Evolutionary conservation across 30 jellyfish, hydroid and myxozoan species (phyloP).

Genomic region (Cassiopea xamachana): DNA sequence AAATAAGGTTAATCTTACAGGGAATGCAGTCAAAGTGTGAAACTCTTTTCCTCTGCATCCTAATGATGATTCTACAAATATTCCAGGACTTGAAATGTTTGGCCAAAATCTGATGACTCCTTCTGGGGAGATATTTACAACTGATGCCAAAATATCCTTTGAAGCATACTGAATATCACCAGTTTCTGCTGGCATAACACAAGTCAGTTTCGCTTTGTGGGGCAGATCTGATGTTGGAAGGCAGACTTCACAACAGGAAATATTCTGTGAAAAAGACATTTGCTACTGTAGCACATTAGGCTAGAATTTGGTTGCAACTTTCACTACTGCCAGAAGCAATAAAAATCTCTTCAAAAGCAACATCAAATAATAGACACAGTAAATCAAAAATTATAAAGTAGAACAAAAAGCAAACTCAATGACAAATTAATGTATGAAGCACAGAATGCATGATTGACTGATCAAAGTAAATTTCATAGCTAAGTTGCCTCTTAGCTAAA

Average conservation of each 20-base stretch:
- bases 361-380: no score
- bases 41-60: conserved; percentile 87
- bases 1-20: conserved; percentile 37
- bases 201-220: conserved; percentile 84
- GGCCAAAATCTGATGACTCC: conserved; percentile 92
- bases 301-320: no score
- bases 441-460: no score
- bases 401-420: no score
- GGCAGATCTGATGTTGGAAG: conserved; percentile 87
- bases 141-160: conserved; percentile 52
- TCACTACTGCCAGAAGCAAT: no score
- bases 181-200: conserved; percentile 62
- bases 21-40: conserved; percentile 64
- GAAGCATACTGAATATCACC: conserved; percentile 44
- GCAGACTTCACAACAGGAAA: conserved; percentile 78
- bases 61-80: conserved; percentile 71
- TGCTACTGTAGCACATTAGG: no score
- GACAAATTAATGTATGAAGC: no score
- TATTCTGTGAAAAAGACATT: conserved; percentile 47
- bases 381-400: no score
- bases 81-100: conserved; percentile 75
- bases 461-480: no score
- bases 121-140: conserved; percentile 89
- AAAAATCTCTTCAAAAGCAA: no score
- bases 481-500: no score